phyloP scores from a whole-genome alignment of 2,113 vertebrate species.

The Colius striatus region DNA sequence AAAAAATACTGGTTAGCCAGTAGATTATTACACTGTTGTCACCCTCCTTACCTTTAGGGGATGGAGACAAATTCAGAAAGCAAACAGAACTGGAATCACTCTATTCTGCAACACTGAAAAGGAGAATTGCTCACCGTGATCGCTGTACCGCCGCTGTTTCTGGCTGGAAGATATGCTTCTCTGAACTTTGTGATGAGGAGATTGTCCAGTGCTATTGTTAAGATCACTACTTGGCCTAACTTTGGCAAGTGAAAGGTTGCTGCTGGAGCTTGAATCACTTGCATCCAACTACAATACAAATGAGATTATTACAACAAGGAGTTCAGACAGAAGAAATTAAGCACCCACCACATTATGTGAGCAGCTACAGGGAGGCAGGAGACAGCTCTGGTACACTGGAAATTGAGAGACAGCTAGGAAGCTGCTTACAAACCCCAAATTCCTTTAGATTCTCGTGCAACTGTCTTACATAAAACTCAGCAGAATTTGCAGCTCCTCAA shows the following conservation, averaged over 20 bases:
- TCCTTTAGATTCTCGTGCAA: background rate
- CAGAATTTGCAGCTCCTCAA: background rate
- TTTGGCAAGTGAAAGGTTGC: conserved; percentile 93
- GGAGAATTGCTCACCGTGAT: conserved; percentile 86
- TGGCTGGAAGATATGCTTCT: conserved; percentile 93
- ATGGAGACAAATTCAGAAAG: background rate
- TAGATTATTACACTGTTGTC: background rate
- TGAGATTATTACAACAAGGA: conserved; percentile 45
- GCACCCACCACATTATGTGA: background rate
- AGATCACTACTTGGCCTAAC: conserved; percentile 93
- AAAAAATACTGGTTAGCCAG: background rate
- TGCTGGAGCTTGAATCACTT: conserved; percentile 94
- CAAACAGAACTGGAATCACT: background rate
- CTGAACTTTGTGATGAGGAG: conserved; percentile 95
- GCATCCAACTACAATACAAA: conserved; percentile 85
- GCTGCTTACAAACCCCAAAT: background rate
- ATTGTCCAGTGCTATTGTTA: conserved; percentile 90
- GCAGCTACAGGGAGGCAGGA: background rate
- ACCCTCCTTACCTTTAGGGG: background rate
- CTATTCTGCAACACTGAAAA: background rate
- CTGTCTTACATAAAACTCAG: background rate
- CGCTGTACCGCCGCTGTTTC: conserved; percentile 95
- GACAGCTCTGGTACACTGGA: background rate
- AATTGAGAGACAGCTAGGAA: background rate
- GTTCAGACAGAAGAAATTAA: conserved; percentile 45